Base-by-base conservation (phyloP, 2,888 invertebrate species). In the Arctia plantaginis region DNA sequence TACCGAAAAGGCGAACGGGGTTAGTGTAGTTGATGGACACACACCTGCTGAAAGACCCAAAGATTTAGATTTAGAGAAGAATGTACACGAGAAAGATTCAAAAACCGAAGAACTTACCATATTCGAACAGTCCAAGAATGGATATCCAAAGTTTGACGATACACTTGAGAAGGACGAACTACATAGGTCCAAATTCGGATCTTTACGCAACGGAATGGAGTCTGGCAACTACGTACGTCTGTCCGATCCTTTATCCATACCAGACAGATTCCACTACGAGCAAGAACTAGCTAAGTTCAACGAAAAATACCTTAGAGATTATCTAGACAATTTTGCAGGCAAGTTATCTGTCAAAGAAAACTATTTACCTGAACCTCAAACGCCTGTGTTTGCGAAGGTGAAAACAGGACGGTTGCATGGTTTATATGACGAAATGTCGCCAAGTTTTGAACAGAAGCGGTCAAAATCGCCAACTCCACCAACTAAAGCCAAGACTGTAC, bases 361-460 rank as follows among this genome's bases (percentile, higher is more conserved):
- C 76, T 96, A 94, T 76, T 84, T 96, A 8, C 96, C 96, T 0
- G 96, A 96, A 80, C 86, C 93, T 18, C 96, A 96, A 84, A 95
- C 95, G 76, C 96, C 96, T 1, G 92, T 95, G 71, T 95, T 96
- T 80, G 90, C 96, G 0, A 95, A 95, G 86, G 93, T 95, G 66
- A 94, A 94, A 80, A 86, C 94, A 6, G 94, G 93, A 2, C 87
- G 93, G 64, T 83, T 93, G 85, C 92, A 90, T 80, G 89, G 90
- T 81, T 84, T 94, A 67, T 93, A 93, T 79, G 95, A 95, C 64
- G 94, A 95, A 41, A 88, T 90, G 39, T 92, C 95, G 3, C 93
- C 94, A 27, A 89, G 86, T 15, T 93, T 92, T 77, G 94, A 94
- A 74, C 90, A 90, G 73, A 92, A 88, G 72, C 89, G 88, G 33